phyloP scores from a whole-genome alignment of 2,888 invertebrate genomes.

The Trichogramma evanescens region DNA sequence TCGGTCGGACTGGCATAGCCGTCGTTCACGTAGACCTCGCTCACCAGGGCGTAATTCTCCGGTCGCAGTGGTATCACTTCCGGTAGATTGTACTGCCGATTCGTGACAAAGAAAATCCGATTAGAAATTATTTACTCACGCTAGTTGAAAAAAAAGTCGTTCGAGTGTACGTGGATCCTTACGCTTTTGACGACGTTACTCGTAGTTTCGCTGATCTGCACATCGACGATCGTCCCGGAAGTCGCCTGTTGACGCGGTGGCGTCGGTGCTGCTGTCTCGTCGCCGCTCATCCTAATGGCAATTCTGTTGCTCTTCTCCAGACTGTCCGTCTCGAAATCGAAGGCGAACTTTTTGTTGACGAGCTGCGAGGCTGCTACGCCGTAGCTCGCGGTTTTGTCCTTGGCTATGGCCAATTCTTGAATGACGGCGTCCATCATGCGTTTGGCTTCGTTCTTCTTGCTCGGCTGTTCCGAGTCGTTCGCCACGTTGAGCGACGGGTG shows the following conservation, averaged over 20 bases:
- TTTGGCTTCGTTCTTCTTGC: slow-evolving; percentile 32
- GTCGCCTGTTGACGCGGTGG: slow-evolving; percentile 15
- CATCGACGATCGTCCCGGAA: slow-evolving; percentile 53
- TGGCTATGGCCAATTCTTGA: slow-evolving; percentile 43
- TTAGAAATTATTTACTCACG: background rate
- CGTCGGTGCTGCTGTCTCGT: slow-evolving; percentile 28
- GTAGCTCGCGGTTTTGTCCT: slow-evolving; percentile 23
- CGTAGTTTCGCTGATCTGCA: slow-evolving; percentile 54
- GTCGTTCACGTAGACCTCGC: slow-evolving; percentile 73
- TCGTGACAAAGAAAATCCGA: background rate
- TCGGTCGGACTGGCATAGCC: slow-evolving; percentile 54
- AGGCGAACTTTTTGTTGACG: background rate
- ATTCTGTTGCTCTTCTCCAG: slow-evolving; percentile 33
- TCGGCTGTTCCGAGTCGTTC: background rate
- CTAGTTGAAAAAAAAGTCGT: background rate
- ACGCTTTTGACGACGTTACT: slow-evolving; percentile 44
- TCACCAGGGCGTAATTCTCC: slow-evolving; percentile 63
- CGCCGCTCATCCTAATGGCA: slow-evolving; percentile 26
- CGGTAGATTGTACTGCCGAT: slow-evolving; percentile 46
- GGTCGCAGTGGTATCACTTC: slow-evolving; percentile 47
- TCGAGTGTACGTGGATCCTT: slow-evolving; percentile 12
- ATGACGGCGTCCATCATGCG: slow-evolving; percentile 49
- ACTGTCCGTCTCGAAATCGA: slow-evolving; percentile 43
- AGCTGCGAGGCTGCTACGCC: slow-evolving; percentile 12
- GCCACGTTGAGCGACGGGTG: no score